A percentile compares a stretch with the other conserved stretches of the same genome.
Conservation (phyloP, 2,888 invertebrate species). For the Pandemis cinnamomeana region DNA sequence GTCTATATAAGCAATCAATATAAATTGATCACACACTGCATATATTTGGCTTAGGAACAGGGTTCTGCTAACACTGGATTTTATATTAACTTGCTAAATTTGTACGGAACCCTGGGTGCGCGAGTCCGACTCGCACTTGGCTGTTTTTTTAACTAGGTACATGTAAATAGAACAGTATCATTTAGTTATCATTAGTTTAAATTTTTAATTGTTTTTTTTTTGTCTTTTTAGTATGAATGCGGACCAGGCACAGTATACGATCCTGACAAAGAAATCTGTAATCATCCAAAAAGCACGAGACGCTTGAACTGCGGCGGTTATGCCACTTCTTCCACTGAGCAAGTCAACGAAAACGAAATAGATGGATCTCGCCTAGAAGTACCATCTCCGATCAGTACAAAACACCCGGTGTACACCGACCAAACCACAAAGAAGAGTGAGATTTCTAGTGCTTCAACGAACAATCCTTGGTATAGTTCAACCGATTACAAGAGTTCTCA, state of each 20-base stretch:
- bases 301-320: slow-evolving; percentile 87
- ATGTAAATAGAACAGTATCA: too few species aligned
- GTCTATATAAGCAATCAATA: too few species aligned
- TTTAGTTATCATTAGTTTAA: too few species aligned
- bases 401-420: slow-evolving; percentile 49
- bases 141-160: too few species aligned
- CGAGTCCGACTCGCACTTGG: too few species aligned
- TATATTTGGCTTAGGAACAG: too few species aligned
- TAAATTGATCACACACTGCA: too few species aligned
- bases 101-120: too few species aligned
- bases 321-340: slow-evolving; percentile 43
- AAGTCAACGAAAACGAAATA: slow-evolving; percentile 76
- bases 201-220: slow-evolving; percentile 5
- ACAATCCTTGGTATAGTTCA: slow-evolving; percentile 30
- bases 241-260: slow-evolving; percentile 91
- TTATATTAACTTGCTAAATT: too few species aligned
- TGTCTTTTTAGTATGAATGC: slow-evolving; percentile 86
- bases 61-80: too few species aligned
- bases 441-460: slow-evolving; percentile 3
- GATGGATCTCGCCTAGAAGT: slow-evolving; percentile 61
- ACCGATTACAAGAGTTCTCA: slow-evolving; percentile 40
- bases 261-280: slow-evolving; percentile 87
- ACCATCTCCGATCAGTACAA: slow-evolving; percentile 66
- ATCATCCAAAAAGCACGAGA: slow-evolving; percentile 87
- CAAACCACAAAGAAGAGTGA: slow-evolving; percentile 35